Base-by-base conservation (phyloP, 2,113 vertebrate species). In the Catharus bicknelli region DNA sequence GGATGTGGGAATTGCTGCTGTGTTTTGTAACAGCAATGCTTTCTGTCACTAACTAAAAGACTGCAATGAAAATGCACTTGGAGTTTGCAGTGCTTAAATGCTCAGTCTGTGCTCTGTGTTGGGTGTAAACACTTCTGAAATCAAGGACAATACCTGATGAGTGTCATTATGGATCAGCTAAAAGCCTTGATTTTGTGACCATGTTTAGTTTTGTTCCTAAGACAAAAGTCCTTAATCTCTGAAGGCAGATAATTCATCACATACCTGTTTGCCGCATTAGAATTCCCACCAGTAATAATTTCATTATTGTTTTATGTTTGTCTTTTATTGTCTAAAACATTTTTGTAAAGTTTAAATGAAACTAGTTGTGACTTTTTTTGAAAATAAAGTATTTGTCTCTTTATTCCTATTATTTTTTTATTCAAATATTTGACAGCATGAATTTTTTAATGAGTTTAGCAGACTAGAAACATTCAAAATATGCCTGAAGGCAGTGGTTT, bases 371-470 rank as follows among this genome's bases (percentile, higher is more conserved):
- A 29, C 30, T 68, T 79, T 45, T 42, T 14, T 58, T 7, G 13
- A 73, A 82, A 83, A 38, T 7, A 8, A 10, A 17, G 3, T 67
- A 36, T 74, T 75, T 81, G 40, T 70, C 32, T 91, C 27, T 83
- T 55, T 59, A 72, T 64, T 75, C 7, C 13, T 13, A 19, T 42
- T 81, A 26, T 15, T 54, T 84, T 82, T 91, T 92, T 78, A 50
- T 88, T 88, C 66, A 73, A 84, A 62, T 86, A 84, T 64, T 81
- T 86, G 88, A 64, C 57, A 76, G 7, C 3, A 8, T 70, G 16
- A 7, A 61, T 81, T 78, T 94, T 92, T 53, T 78, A 64, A 92
- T 43, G n/a, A 88, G 45, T 61, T 92, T 90, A 90, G 53, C 53
- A 92, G 66, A 84, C 48, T 61, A 32, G 14, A 53, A 57, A 67